Evolutionary conservation across 2,888 invertebrate species (phyloP).

Genomic region (Dicyrtomina minuta): DNA sequence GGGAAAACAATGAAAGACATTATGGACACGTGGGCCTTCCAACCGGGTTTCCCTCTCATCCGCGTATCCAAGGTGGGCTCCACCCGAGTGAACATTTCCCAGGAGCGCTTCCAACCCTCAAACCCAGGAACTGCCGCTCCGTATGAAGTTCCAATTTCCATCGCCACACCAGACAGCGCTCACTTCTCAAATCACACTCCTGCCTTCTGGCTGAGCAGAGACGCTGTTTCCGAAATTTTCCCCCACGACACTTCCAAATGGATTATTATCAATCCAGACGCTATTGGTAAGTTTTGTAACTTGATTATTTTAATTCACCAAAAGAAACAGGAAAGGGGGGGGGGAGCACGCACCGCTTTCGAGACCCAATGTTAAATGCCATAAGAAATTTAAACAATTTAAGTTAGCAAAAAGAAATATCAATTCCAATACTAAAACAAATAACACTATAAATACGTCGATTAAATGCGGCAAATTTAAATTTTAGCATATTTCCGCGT

Average conservation of each 20-base stretch:
- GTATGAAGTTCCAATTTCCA: slow-evolving; percentile 37
- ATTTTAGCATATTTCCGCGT: slow-evolving; percentile 44
- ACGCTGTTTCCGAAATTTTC: slow-evolving; percentile 2
- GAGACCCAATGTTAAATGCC: no score
- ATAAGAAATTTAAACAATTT: no score
- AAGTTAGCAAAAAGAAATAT: no score
- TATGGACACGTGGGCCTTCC: slow-evolving; percentile 50
- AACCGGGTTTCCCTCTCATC: slow-evolving; percentile 43
- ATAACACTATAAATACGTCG: no score
- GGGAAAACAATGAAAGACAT: slow-evolving; percentile 37
- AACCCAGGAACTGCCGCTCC: not conserved
- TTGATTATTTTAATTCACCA: no score
- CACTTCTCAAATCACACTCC: slow-evolving; percentile 5
- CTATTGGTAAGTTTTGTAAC: slow-evolving; percentile 32
- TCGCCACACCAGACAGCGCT: slow-evolving; percentile 16
- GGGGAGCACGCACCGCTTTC: no score
- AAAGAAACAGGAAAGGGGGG: no score
- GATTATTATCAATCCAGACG: slow-evolving; percentile 38
- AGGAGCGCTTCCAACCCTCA: slow-evolving; percentile 13
- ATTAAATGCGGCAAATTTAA: no score
- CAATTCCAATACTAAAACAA: no score
- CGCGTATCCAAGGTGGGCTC: slow-evolving; percentile 34
- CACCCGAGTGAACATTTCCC: slow-evolving; percentile 38
- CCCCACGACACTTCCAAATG: slow-evolving; percentile 18
- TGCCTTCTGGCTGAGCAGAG: slow-evolving; percentile 32